These are phyloP conservation scores for Eupeodes latifasciatus DNA, from an alignment of 2,888 invertebrate species.

Conservation along the genomic window DNA sequence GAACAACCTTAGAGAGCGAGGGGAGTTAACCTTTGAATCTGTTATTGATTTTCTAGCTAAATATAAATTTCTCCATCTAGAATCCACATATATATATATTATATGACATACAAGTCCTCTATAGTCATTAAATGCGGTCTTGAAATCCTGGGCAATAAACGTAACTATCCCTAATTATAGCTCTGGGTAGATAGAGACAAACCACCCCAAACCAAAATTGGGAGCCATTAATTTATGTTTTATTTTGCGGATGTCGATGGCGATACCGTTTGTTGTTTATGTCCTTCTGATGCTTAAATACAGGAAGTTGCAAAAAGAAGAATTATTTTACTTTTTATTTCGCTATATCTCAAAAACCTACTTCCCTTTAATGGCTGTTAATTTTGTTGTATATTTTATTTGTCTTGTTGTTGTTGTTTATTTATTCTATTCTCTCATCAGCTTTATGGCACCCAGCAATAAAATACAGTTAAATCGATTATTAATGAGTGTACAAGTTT, in stretches of 20 bases:
- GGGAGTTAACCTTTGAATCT: not conserved
- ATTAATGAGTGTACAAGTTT: conserved; percentile 23
- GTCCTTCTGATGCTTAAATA: too few species aligned
- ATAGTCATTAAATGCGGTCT: not conserved
- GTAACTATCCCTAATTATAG: not conserved
- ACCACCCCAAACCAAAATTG: not conserved
- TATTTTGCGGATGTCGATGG: not conserved
- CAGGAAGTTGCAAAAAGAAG: not conserved
- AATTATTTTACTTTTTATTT: not conserved
- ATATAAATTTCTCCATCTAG: not conserved
- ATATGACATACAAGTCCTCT: not conserved
- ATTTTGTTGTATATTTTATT: not conserved
- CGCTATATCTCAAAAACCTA: too few species aligned
- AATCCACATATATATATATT: not conserved
- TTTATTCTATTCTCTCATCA: not conserved
- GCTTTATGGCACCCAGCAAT: conserved; percentile 4
- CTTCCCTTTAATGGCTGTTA: conserved; percentile 7
- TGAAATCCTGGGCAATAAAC: not conserved
- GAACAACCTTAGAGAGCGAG: not conserved
- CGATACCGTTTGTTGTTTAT: not conserved
- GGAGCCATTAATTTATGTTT: not conserved
- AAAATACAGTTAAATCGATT: conserved; percentile 41
- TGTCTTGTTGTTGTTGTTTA: not conserved
- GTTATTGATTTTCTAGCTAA: conserved; percentile 18
- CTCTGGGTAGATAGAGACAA: not conserved